Evolutionary conservation across 2,888 invertebrate genomes (phyloP), one percentile per base, ranked within the genome.

Genomic region (Omphaloscelis lunosa): DNA sequence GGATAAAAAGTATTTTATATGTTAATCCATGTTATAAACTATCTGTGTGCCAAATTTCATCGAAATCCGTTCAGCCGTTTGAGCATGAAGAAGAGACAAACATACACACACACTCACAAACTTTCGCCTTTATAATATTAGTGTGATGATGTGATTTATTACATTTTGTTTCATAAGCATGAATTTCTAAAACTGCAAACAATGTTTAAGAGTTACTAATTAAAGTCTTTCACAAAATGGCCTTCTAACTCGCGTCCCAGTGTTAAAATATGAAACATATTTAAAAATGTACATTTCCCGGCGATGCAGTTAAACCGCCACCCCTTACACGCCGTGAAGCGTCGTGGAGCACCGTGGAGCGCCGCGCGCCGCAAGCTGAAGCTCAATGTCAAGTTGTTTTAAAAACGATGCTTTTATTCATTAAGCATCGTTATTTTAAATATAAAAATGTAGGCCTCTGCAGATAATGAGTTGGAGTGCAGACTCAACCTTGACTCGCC

Each of bases 371-470:
- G 56, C 68, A n/a, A 84, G 56, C 45, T 45, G 15, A 75, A 70
- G n/a, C 67, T 66, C 56, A 76, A 76, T 74, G 72, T 78, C 66
- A 80, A 66, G 56, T 72, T 29, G 69, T 27, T 80, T 77, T 84
- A 69, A 74, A 69, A 81, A 62, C 56, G 51, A 63, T n/a, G 59
- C 20, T 65, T 79, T 74, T 56, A 78, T 75, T 65, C 66, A 29
- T 45, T 29, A 68, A 69, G 29, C 68, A 62, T 39, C 51, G 53
- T 41, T 76, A 56, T 72, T 77, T 63, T 41, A 59, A 58, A 39
- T 45, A 51, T 58, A 66, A 72, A 73, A 53, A 58, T 58, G 15
- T 68, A 51, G 63, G 23, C 56, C 59, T 56, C 23, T 48, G 39
- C 56, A 56, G 58, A 58, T 82, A 61, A 76, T 63, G 9, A 76